Evolutionary conservation across 1,140 invertebrate species (phyloP), one percentile per base, ranked within the genome.

Genomic region (Heliconius himera): DNA sequence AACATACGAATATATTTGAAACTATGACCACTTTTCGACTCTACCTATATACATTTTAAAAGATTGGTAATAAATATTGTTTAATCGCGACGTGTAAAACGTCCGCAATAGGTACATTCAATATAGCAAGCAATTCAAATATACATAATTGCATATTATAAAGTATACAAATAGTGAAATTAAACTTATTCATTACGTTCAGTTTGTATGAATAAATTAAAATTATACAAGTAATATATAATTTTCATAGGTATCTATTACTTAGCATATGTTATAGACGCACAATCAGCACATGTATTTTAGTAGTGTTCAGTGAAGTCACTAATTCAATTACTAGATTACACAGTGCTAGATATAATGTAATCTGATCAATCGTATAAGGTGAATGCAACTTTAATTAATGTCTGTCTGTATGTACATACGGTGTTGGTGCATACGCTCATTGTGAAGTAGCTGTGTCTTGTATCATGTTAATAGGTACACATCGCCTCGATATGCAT

Each of bases 401-500:
- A 77, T 77, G 18, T 54, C 8, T 56, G 22, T 56, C 8, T 56
- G 22, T 56, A 36, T 56, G 29, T 77, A 66, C 66, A 8, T 13
- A 41, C 38, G 41, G 29, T 75, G 74, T 56, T 41, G 41, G 70
- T 72, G 60, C 56, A 79, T 79, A 70, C 70, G 36, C 41, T 70
- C 5, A 74, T 54, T 54, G 73, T 74, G 56, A 74, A 66, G 56
- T 13, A 73, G 29, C 38, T 72, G 49, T 70, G 66, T 77, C 75
- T 46, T 70, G 46, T 79, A 56, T 73, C 54, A 33, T 80, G 78
- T 72, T 80, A 80, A 80, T 80, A 73, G 78, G 70, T 51, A 72
- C 38, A 76, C 70, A 71, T 60, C 5, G 38, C 13, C 38, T 56
- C 18, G 73, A 76, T 36, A 60, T 73, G 46, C 74, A 54, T 70